A percentile compares a stretch with the other conserved stretches of the same genome.
Evolutionary conservation across 2,797 vertebrate genomes (phyloP).

Genomic region (Crenichthys baileyi): DNA sequence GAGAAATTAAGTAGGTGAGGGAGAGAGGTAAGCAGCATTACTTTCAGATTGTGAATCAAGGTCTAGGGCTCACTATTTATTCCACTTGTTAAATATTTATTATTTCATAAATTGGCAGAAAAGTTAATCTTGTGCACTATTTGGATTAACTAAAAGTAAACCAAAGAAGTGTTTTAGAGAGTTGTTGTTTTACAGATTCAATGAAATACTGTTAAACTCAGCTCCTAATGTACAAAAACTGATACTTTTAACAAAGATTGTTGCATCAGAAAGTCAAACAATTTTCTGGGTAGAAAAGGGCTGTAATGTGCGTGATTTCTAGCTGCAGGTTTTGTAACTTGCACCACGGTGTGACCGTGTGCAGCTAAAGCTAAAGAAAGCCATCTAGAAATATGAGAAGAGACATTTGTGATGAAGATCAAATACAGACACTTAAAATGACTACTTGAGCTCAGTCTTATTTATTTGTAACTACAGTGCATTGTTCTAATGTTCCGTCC

Average conservation of each 20-base stretch:
- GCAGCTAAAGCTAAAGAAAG: not conserved
- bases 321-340: not conserved
- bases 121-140: not conserved
- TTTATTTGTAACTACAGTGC: slow-evolving; percentile 11
- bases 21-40: not conserved
- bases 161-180: not conserved
- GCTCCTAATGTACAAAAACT: not conserved
- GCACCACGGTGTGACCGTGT: not conserved
- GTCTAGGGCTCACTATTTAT: not conserved
- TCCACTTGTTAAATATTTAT: not conserved
- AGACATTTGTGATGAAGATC: not conserved
- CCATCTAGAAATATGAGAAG: not conserved
- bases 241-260: not conserved
- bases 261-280: not conserved
- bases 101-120: not conserved
- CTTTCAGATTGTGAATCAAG: not conserved
- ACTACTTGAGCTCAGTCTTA: not conserved
- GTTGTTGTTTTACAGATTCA: not conserved
- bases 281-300: not conserved
- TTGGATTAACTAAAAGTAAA: not conserved
- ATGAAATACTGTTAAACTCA: not conserved
- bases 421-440: slow-evolving; percentile 11
- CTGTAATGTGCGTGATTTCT: not conserved
- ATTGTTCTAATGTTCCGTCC: slow-evolving; percentile 15
- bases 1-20: not conserved